Conservation (phyloP, 2,113 vertebrate genomes). For the Spea bombifrons region DNA sequence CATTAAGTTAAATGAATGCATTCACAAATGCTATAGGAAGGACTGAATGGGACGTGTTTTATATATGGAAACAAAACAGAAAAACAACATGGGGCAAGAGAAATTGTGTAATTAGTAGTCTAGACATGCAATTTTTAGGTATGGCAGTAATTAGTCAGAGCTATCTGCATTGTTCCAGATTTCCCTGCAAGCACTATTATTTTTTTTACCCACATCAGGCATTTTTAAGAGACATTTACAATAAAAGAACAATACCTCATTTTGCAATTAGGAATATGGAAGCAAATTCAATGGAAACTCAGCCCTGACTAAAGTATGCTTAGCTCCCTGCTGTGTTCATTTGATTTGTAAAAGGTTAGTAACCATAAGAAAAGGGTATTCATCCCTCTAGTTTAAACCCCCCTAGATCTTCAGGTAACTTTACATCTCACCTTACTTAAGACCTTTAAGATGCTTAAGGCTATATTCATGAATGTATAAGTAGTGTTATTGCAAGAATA, state of each 20-base stretch:
- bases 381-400: neutral
- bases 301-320: slow-evolving; percentile 17
- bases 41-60: slow-evolving; percentile 51
- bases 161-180: slow-evolving; percentile 23
- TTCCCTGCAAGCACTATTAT: slow-evolving; percentile 9
- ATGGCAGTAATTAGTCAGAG: slow-evolving; percentile 47
- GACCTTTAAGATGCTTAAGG: neutral
- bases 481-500: neutral
- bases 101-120: slow-evolving; percentile 38
- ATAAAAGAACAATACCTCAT: slow-evolving; percentile 23
- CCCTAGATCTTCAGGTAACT: neutral
- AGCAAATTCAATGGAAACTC: slow-evolving; percentile 17
- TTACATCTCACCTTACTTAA: neutral
- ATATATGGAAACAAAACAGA: slow-evolving; percentile 52
- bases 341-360: neutral
- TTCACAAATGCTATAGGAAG: slow-evolving; percentile 54
- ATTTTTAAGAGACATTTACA: slow-evolving; percentile 29
- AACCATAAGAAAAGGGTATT: slow-evolving; percentile 14
- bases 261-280: slow-evolving; percentile 23
- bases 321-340: slow-evolving; percentile 1
- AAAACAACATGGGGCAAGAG: slow-evolving; percentile 42
- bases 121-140: slow-evolving; percentile 50
- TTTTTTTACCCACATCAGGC: slow-evolving; percentile 37
- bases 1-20: slow-evolving; percentile 53
- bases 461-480: neutral